phyloP scores from a whole-genome alignment of 2,888 invertebrate genomes.

The Lithophane leautieri region DNA sequence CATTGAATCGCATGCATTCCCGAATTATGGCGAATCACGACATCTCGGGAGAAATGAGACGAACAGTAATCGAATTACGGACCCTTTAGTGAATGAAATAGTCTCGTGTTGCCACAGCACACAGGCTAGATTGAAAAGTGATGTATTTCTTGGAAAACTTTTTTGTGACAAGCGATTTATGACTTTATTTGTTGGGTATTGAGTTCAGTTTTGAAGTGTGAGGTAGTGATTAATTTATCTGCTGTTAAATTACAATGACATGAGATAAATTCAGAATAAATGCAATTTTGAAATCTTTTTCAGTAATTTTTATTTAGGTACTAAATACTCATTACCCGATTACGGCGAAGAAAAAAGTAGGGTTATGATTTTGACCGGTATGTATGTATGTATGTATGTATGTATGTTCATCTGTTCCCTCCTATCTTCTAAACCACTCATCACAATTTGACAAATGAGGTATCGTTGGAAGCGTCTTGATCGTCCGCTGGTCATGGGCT shows the following conservation, averaged over 20 bases:
- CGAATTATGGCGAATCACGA: slow-evolving; percentile 83
- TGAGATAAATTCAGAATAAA: background rate
- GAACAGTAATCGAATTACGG: slow-evolving; percentile 81
- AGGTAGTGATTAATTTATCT: slow-evolving; percentile 21
- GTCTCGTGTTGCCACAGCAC: slow-evolving; percentile 75
- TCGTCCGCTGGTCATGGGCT: too few species aligned
- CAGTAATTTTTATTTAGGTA: background rate
- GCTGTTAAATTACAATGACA: slow-evolving; percentile 3
- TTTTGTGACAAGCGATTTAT: slow-evolving; percentile 16
- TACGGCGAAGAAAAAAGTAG: too few species aligned
- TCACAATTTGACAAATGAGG: too few species aligned
- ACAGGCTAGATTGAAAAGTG: slow-evolving; percentile 68
- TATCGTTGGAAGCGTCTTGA: too few species aligned
- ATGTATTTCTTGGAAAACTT: slow-evolving; percentile 58
- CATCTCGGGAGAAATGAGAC: slow-evolving; percentile 83
- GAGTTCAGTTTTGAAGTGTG: background rate
- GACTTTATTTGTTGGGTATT: background rate
- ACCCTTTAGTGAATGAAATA: slow-evolving; percentile 72
- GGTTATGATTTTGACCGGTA: too few species aligned
- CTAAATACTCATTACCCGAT: background rate
- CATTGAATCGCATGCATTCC: slow-evolving; percentile 76
- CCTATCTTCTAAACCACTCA: too few species aligned
- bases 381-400: too few species aligned
- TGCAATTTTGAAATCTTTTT: background rate
- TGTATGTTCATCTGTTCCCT: too few species aligned